These are phyloP conservation scores for Brachycybe producta DNA, from an alignment of 2,888 invertebrate genomes.

Conservation along the genomic window DNA sequence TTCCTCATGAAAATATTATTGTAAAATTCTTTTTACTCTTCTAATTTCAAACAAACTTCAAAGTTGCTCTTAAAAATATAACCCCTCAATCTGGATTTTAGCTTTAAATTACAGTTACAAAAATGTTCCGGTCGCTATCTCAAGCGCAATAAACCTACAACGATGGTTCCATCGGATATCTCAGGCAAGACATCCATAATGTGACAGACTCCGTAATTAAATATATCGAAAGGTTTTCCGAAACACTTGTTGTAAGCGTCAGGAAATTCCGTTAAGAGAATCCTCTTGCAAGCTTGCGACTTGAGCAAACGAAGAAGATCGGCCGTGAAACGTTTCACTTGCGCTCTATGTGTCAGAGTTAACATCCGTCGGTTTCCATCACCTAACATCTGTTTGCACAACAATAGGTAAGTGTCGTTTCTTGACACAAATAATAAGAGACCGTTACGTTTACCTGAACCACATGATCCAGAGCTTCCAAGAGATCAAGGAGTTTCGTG, in stretches of 20 bases:
- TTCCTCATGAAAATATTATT: no score
- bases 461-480: conserved; percentile 73
- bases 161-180: conserved; percentile 31
- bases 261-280: conserved; percentile 54
- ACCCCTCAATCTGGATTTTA: no score
- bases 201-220: conserved; percentile 65
- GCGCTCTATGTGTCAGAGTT: conserved; percentile 75
- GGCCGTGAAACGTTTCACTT: conserved; percentile 75
- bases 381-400: conserved; percentile 58
- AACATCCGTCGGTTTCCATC: conserved; percentile 74
- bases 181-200: conserved; percentile 54
- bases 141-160: conserved; percentile 29
- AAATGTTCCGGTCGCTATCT: no score
- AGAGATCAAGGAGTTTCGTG: conserved; percentile 75
- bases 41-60: neutral
- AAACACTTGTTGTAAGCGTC: conserved; percentile 48
- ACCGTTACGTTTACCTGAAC: conserved; percentile 50
- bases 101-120: no score
- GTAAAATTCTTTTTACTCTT: no score
- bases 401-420: neutral
- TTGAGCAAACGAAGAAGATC: conserved; percentile 78
- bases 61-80: no score
- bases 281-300: conserved; percentile 60
- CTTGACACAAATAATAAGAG: neutral
- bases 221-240: conserved; percentile 50